Evolutionary conservation across 23 tunicate species (phyloP).

Genomic region (Phallusia fumigata): DNA sequence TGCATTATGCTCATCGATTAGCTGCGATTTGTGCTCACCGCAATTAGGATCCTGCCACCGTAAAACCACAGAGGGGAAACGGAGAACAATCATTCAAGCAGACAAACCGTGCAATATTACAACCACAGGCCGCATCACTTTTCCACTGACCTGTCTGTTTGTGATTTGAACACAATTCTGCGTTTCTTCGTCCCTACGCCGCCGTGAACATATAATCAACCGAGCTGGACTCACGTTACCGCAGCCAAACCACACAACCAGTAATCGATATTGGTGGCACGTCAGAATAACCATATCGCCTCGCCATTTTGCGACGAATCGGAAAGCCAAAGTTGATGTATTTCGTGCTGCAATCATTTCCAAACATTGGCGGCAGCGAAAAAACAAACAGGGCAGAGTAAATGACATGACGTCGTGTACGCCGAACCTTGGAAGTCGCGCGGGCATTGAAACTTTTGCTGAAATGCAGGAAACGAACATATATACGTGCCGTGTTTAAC

Average conservation of each 20-base stretch:
- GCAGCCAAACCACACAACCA: not conserved
- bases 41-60: not conserved
- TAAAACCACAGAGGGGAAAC: not conserved
- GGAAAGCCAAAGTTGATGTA: not conserved
- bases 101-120: not conserved
- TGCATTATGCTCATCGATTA: not conserved
- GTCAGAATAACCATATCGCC: not conserved
- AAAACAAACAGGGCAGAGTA: no score
- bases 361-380: not conserved
- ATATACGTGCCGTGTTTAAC: not conserved
- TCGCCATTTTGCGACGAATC: not conserved
- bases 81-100: conserved; percentile 4
- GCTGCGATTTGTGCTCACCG: not conserved
- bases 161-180: not conserved
- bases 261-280: not conserved
- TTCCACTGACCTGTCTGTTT: not conserved
- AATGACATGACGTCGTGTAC: not conserved
- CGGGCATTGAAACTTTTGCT: not conserved
- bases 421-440: not conserved
- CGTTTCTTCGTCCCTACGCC: not conserved
- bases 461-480: conserved; percentile 4
- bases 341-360: not conserved
- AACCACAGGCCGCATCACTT: not conserved
- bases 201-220: not conserved
- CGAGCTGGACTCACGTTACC: not conserved